phyloP scores from a whole-genome alignment of 1,140 invertebrate species.

The Drosophila neocordata region DNA sequence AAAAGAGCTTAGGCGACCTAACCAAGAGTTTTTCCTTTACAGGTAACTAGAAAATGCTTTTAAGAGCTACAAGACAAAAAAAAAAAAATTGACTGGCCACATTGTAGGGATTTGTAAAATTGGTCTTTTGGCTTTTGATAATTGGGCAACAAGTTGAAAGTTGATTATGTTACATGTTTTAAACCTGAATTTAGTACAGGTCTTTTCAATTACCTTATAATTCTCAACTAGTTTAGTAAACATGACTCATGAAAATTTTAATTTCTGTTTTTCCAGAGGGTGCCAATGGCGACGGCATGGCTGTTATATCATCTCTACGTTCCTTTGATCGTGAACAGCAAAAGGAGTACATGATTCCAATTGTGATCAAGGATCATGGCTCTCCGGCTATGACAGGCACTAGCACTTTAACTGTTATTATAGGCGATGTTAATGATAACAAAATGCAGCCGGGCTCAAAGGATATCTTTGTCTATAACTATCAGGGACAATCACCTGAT shows the following conservation, averaged over 20 bases:
- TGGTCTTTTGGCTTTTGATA: conserved; percentile 22
- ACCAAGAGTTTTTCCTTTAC: conserved; percentile 28
- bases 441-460: conserved; percentile 98
- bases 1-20: conserved; percentile 59
- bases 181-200: background rate
- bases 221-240: background rate
- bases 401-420: conserved; percentile 96
- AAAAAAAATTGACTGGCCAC: conserved; percentile 10
- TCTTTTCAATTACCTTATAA: conserved; percentile 3
- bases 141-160: conserved; percentile 32
- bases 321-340: conserved; percentile 97
- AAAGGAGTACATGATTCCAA: conserved; percentile 97
- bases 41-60: conserved; percentile 70
- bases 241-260: background rate
- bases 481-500: conserved; percentile 94
- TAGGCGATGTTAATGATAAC: conserved; percentile 98
- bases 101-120: conserved; percentile 45
- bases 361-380: conserved; percentile 95
- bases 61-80: conserved; percentile 34
- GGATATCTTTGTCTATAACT: conserved; percentile 98
- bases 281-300: conserved; percentile 97
- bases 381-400: conserved; percentile 96
- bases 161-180: conserved; percentile 30
- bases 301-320: conserved; percentile 93
- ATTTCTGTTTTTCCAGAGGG: conserved; percentile 87